Conservation (phyloP, 2,113 vertebrate species). For the Caretta caretta region DNA sequence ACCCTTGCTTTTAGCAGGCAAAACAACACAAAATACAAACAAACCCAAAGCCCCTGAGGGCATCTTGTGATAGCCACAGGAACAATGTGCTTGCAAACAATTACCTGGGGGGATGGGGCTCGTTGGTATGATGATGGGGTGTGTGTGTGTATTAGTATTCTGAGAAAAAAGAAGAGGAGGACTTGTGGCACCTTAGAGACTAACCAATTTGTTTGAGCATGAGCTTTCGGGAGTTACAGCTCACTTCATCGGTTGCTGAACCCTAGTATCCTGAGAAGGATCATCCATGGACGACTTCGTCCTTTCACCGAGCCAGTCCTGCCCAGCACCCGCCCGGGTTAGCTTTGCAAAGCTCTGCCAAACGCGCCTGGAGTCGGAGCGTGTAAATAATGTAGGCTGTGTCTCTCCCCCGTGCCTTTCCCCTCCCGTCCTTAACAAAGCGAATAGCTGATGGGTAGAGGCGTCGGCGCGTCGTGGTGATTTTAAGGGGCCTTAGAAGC, state of each 20-base stretch:
- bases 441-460: neutral
- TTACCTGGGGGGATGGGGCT: rapidly evolving
- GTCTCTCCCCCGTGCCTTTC: neutral
- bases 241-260: too few species aligned
- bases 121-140: neutral
- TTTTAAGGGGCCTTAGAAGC: slow-evolving; percentile 49
- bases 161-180: too few species aligned
- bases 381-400: neutral
- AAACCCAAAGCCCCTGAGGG: neutral
- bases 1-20: neutral
- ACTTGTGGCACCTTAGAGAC: too few species aligned
- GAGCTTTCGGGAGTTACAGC: too few species aligned
- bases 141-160: too few species aligned
- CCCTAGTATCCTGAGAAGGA: neutral
- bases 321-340: neutral
- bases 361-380: neutral
- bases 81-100: rapidly evolving
- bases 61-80: neutral
- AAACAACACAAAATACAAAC: neutral
- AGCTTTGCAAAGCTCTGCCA: slow-evolving; percentile 11
- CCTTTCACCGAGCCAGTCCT: neutral
- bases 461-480: neutral
- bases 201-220: too few species aligned
- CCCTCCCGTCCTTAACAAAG: slow-evolving; percentile 35
- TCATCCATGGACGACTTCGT: neutral